These are phyloP conservation scores for Sesamia inferens DNA, from an alignment of 2,888 invertebrate genomes.

Conservation along the genomic window DNA sequence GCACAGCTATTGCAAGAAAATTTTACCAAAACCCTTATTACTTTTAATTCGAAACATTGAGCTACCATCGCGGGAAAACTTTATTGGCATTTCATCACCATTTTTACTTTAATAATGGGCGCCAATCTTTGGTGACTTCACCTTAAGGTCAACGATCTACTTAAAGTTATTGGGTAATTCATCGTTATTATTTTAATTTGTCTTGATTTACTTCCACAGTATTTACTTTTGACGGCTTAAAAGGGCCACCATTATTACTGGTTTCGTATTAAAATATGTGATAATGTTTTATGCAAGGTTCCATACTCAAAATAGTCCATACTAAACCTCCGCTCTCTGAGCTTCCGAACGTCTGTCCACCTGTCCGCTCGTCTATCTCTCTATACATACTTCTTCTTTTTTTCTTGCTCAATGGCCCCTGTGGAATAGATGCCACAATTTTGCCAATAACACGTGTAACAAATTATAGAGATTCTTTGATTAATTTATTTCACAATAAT, in stretches of 20 bases:
- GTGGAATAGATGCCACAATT: too few relatives aligned
- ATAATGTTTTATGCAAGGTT: not conserved
- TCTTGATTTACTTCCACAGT: conserved; percentile 23
- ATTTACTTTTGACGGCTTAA: conserved; percentile 41
- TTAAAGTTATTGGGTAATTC: conserved; percentile 49
- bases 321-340: not conserved
- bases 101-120: conserved; percentile 62
- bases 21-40: conserved; percentile 50
- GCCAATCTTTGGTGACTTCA: conserved; percentile 63
- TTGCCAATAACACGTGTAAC: too few relatives aligned
- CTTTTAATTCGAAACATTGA: conserved; percentile 63
- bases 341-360: not conserved
- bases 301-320: not conserved
- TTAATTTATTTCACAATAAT: too few relatives aligned
- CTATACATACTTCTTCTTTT: too few relatives aligned
- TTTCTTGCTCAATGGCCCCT: too few relatives aligned
- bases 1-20: conserved; percentile 31
- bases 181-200: conserved; percentile 60
- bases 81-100: conserved; percentile 73
- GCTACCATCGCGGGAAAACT: conserved; percentile 63
- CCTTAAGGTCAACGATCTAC: conserved; percentile 63
- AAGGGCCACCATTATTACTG: conserved; percentile 1
- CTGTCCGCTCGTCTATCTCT: not conserved
- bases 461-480: too few relatives aligned
- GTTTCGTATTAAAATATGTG: conserved; percentile 7